Evolutionary conservation across 2,797 vertebrate genomes (phyloP).

Genomic region (Sparus aurata): DNA sequence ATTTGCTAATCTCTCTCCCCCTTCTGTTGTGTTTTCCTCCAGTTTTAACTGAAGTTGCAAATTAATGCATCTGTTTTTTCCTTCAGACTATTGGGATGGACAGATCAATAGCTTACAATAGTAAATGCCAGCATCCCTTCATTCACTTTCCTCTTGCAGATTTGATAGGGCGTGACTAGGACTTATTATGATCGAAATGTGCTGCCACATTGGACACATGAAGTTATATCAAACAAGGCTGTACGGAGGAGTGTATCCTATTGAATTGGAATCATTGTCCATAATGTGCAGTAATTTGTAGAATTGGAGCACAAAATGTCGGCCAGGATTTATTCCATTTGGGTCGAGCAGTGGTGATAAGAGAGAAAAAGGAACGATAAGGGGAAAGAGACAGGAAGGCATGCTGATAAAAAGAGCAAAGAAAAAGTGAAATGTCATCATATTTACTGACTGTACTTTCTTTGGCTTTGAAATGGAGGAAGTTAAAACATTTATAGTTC

Average conservation of each 20-base stretch:
- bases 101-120: constrained; percentile 62
- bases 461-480: neutral
- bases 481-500: neutral
- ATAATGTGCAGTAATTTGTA: constrained; percentile 57
- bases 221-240: constrained; percentile 25
- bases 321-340: constrained; percentile 63
- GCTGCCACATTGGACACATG: neutral
- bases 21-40: neutral
- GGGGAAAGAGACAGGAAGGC: constrained; percentile 29
- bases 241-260: constrained; percentile 7
- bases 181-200: constrained; percentile 29
- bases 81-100: neutral
- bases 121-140: constrained; percentile 45
- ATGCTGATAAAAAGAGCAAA: constrained; percentile 33
- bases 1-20: constrained; percentile 25
- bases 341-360: constrained; percentile 46
- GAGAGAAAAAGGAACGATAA: constrained; percentile 36
- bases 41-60: constrained; percentile 53
- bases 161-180: constrained; percentile 17
- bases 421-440: constrained; percentile 35
- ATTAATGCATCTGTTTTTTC: constrained; percentile 51
- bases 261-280: constrained; percentile 52
- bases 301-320: constrained; percentile 51
- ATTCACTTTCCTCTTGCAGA: constrained; percentile 20
- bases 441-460: constrained; percentile 22